A percentile compares a stretch with the other conserved stretches of the same genome.
These are phyloP conservation scores for Xylota segnis DNA, from an alignment of 2,888 invertebrate genomes.

Conservation along the genomic window DNA sequence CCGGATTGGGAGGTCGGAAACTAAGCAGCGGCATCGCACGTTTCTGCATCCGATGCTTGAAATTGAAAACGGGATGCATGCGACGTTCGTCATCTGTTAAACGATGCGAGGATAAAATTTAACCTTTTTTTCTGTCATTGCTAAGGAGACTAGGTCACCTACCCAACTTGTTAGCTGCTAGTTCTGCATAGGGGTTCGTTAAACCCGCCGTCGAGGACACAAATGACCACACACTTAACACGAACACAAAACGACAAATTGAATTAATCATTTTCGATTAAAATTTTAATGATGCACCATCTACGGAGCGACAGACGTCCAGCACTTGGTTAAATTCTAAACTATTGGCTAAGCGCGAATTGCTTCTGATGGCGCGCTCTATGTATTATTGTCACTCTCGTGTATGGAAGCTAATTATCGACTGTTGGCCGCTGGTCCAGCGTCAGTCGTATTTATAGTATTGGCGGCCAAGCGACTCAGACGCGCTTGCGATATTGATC, in stretches of 20 bases:
- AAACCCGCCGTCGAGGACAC: slow-evolving; percentile 37
- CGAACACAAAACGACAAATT: slow-evolving; percentile 47
- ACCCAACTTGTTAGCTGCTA: slow-evolving; percentile 42
- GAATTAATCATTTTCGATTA: slow-evolving; percentile 63
- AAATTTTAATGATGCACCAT: slow-evolving; percentile 43
- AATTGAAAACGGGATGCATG: slow-evolving; percentile 82
- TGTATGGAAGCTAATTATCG: slow-evolving; percentile 56
- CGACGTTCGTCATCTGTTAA: slow-evolving; percentile 78
- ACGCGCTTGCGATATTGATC: slow-evolving; percentile 57
- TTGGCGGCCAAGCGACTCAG: slow-evolving; percentile 18
- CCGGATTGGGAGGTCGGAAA: slow-evolving; percentile 80
- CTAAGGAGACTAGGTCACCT: slow-evolving; percentile 33
- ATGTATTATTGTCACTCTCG: slow-evolving; percentile 48
- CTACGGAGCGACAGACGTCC: slow-evolving; percentile 9
- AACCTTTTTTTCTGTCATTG: too few relatives aligned
- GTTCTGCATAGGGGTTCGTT: slow-evolving; percentile 41
- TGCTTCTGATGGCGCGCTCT: slow-evolving; percentile 20
- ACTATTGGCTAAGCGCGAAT: slow-evolving; percentile 31
- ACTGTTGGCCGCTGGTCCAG: slow-evolving; percentile 70
- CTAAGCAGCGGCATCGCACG: slow-evolving; percentile 82
- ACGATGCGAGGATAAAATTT: slow-evolving; percentile 12
- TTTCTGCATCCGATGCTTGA: slow-evolving; percentile 76
- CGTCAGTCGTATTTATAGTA: slow-evolving; percentile 68
- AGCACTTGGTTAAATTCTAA: slow-evolving; percentile 25
- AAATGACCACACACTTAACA: slow-evolving; percentile 46